These are phyloP conservation scores for Euura lappo DNA, from an alignment of 1,140 invertebrate species.

Conservation along the genomic window DNA sequence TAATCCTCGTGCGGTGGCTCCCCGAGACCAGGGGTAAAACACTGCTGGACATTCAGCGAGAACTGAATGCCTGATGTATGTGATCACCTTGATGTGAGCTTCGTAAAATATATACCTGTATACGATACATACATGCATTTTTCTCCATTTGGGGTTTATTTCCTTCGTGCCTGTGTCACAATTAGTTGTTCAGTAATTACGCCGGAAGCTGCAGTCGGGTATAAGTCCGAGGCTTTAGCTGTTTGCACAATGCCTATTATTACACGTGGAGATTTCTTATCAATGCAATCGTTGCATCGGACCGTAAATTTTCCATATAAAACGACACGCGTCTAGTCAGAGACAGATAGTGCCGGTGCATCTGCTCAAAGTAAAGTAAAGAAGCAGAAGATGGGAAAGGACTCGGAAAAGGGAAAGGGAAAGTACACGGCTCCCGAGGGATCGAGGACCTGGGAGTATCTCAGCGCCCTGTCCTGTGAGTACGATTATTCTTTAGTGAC, in stretches of 20 bases:
- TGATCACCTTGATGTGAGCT: no score
- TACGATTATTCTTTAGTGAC: neutral
- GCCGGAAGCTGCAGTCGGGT: no score
- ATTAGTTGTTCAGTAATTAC: no score
- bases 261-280: no score
- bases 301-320: no score
- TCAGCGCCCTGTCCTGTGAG: slow-evolving; percentile 31
- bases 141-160: slow-evolving; percentile 13
- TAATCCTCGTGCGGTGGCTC: slow-evolving; percentile 66
- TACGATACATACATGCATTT: neutral
- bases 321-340: no score
- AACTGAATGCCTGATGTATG: slow-evolving; percentile 23
- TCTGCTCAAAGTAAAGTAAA: neutral
- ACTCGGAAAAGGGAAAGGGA: slow-evolving; percentile 22
- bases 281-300: no score
- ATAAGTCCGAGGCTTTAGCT: no score
- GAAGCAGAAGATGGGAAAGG: neutral
- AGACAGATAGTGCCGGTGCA: no score
- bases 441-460: slow-evolving; percentile 34
- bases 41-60: slow-evolving; percentile 54
- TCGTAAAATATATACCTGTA: neutral
- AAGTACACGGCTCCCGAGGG: slow-evolving; percentile 32
- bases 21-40: slow-evolving; percentile 83
- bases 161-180: no score
- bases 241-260: no score